Percentiles rank a stretch among this genome's conserved stretches.
phyloP scores from a whole-genome alignment of 1,140 invertebrate species.

The Eurosta solidaginis region DNA sequence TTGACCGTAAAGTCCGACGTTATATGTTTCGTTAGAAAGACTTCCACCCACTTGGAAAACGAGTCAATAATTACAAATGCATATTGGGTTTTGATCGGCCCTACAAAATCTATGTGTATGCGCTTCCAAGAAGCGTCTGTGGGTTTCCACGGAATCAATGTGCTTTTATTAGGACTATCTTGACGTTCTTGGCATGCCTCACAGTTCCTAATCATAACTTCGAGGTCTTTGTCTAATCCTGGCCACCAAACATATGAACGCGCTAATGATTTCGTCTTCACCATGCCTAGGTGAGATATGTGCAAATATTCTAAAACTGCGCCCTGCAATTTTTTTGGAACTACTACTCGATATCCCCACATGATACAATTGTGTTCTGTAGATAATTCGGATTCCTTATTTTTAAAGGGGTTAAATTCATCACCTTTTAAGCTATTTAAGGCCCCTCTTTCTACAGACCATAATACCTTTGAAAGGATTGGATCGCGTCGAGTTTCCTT shows the following conservation, averaged over 20 bases:
- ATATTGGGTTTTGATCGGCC: constrained; percentile 15
- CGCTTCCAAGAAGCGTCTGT: constrained; percentile 16
- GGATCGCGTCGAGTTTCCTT: no score
- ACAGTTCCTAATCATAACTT: neutral
- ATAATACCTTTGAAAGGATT: no score
- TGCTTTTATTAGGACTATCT: constrained; percentile 30
- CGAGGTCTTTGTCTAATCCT: no score
- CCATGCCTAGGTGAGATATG: constrained; percentile 2
- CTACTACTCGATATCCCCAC: constrained; percentile 22
- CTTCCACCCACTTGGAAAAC: constrained; percentile 17
- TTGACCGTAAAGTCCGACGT: neutral
- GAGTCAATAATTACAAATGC: neutral
- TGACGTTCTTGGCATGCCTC: neutral
- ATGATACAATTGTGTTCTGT: constrained; percentile 36
- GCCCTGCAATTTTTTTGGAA: neutral
- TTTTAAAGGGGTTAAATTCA: constrained; percentile 31
- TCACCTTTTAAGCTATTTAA: neutral
- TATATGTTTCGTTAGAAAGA: constrained; percentile 26
- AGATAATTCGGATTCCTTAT: constrained; percentile 36
- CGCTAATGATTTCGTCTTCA: constrained; percentile 17
- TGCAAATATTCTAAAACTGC: neutral
- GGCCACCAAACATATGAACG: constrained; percentile 13
- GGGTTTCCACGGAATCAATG: constrained; percentile 29
- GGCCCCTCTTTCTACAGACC: neutral
- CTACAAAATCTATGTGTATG: constrained; percentile 10